Conservation (phyloP, 2,888 invertebrate species). For the Cremastinae sp. region DNA sequence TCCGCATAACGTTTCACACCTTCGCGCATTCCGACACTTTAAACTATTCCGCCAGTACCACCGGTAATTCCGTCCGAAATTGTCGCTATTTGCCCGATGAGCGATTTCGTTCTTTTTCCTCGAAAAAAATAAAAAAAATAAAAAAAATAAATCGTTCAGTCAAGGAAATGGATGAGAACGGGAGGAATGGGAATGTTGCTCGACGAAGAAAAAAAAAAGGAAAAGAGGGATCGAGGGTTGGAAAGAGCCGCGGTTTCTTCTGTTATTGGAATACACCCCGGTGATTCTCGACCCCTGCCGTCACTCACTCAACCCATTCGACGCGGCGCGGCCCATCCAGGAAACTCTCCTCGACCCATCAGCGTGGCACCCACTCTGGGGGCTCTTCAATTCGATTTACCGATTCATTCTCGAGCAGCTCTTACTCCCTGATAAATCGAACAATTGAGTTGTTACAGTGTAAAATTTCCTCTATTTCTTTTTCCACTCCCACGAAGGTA, state of each 20-base stretch:
- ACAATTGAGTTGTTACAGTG: slow-evolving; percentile 28
- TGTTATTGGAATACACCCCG: slow-evolving; percentile 39
- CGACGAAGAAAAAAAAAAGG: too few species aligned
- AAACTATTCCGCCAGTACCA: not conserved
- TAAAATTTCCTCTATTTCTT: slow-evolving; percentile 25
- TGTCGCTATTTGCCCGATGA: not conserved
- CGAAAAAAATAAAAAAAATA: not conserved
- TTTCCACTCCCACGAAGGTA: slow-evolving; percentile 3
- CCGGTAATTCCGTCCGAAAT: not conserved
- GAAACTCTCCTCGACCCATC: slow-evolving; percentile 59
- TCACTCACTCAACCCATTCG: slow-evolving; percentile 48
- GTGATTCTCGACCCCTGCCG: slow-evolving; percentile 33
- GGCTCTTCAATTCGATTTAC: slow-evolving; percentile 63
- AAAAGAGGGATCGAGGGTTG: not conserved
- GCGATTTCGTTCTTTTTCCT: not conserved
- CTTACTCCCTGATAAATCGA: slow-evolving; percentile 22
- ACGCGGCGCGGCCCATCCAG: slow-evolving; percentile 43
- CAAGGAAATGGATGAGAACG: not conserved
- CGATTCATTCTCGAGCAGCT: slow-evolving; percentile 51
- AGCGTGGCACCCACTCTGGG: slow-evolving; percentile 40
- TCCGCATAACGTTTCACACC: slow-evolving; percentile 33
- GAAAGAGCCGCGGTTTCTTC: slow-evolving; percentile 11
- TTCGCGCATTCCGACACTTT: slow-evolving; percentile 36
- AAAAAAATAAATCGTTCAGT: not conserved
- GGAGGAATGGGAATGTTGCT: not conserved